Base-by-base conservation (phyloP, 35 echinoderm and acorn worm species). In the Antedon bifida region DNA sequence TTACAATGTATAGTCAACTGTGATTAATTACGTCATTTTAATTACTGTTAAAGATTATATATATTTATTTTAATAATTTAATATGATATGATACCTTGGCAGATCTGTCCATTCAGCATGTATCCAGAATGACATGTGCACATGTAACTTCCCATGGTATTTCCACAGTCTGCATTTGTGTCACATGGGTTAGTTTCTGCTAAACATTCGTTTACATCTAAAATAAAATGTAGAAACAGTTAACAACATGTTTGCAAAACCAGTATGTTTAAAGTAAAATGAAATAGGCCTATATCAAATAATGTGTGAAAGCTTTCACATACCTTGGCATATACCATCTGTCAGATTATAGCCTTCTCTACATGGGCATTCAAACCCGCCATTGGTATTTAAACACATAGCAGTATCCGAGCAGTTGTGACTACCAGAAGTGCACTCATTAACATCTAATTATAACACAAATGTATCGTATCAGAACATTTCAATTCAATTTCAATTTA, bases 341-440 rank as follows among this genome's bases (percentile, higher is more conserved):
- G 75, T 36, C 0, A 28, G n/a, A 1, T 35, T 36, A 21, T 80
- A 87, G 17, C 85, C 85, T 33, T 31, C 55, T 80, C 31, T 64
- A 34, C 85, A 87, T 35, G 79, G 75, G 36, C 85, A 87, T 39
- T 81, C 56, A 78, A 80, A 87, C 5, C 73, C 36, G 30, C 55
- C 56, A 75, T 51, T 34, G 26, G 35, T 84, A 64, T 75, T 75
- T 0, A 75, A 23, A 36, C 82, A 84, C 34, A n/a, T 29, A 33
- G 74, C 74, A 23, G 31, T 75, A 36, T 33, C 55, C 2, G 32
- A 34, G 30, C 82, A 84, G 13, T 38, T 44, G 17, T 80, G 78
- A 36, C 31, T n/a, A 33, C 64, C 82, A 35, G 32, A 21, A n/a
- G 16, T 34, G 30, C 82, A 84, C 29, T 74, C 31, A 84, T 84